Percentiles rank a stretch among this genome's conserved stretches.
Evolutionary conservation across 2,113 vertebrate genomes (phyloP).

Genomic region (Periophthalmodon schlosseri): DNA sequence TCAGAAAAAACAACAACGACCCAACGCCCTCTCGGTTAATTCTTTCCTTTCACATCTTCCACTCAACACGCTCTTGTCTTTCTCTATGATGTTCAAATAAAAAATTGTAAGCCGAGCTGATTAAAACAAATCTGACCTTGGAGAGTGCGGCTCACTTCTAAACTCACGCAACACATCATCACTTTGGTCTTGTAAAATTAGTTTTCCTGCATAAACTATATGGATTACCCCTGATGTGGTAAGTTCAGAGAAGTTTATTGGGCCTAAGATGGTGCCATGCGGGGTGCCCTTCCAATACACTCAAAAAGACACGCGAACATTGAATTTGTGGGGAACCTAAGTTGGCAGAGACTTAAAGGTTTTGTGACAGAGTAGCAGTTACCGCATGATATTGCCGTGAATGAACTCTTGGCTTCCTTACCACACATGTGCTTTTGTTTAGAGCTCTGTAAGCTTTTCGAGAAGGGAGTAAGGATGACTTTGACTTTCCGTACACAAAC

Average conservation of each 20-base stretch:
- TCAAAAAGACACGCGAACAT: slow-evolving; percentile 19
- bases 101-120: slow-evolving; percentile 41
- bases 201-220: slow-evolving; percentile 59
- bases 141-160: slow-evolving; percentile 48
- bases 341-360: slow-evolving; percentile 58
- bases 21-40: slow-evolving; percentile 63
- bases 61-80: slow-evolving; percentile 56
- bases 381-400: slow-evolving; percentile 61
- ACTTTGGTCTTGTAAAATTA: slow-evolving; percentile 49
- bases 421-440: slow-evolving; percentile 74
- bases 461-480: slow-evolving; percentile 43
- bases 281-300: slow-evolving; percentile 41
- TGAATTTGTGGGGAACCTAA: slow-evolving; percentile 41
- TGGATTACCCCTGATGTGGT: slow-evolving; percentile 47
- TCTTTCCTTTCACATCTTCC: slow-evolving; percentile 61
- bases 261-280: slow-evolving; percentile 31
- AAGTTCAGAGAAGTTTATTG: slow-evolving; percentile 47
- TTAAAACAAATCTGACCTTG: slow-evolving; percentile 39
- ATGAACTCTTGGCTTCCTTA: slow-evolving; percentile 57
- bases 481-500: slow-evolving; percentile 48
- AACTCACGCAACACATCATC: slow-evolving; percentile 62
- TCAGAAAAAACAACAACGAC: slow-evolving; percentile 28
- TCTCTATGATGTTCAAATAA: slow-evolving; percentile 55
- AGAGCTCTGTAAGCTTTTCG: slow-evolving; percentile 40
- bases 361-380: slow-evolving; percentile 67